Evolutionary conservation across 2,797 vertebrate species (phyloP).

Genomic region (Ficedula albicollis): DNA sequence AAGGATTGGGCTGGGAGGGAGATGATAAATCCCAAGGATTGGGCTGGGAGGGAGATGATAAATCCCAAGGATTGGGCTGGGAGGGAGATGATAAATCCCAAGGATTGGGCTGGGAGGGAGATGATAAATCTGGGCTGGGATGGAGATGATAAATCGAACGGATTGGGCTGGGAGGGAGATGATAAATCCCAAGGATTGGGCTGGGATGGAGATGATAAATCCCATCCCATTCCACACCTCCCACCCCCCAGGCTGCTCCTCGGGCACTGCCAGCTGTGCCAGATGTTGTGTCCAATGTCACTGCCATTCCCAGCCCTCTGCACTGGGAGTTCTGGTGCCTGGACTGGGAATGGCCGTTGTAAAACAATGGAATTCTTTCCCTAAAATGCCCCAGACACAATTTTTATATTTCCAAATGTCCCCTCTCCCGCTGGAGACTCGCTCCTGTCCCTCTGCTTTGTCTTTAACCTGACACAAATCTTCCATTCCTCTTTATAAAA

Average conservation of each 20-base stretch:
- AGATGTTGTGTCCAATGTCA: fast-evolving
- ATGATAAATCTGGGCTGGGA: no score
- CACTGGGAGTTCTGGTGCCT: not conserved
- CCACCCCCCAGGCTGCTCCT: not conserved
- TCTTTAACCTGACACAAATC: not conserved
- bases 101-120: no score
- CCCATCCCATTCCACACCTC: no score
- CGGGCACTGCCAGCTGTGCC: not conserved
- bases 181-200: no score
- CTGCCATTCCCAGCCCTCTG: fast-evolving
- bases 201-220: no score
- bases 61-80: not conserved
- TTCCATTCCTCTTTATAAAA: not conserved
- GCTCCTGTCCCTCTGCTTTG: not conserved
- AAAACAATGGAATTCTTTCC: fast-evolving
- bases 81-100: not conserved
- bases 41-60: no score
- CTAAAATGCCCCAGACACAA: fast-evolving
- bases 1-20: no score
- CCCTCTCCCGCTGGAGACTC: not conserved
- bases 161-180: not conserved
- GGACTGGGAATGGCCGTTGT: not conserved
- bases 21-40: no score
- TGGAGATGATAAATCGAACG: no score
- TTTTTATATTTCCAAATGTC: fast-evolving